A percentile compares a stretch with the other conserved stretches of the same genome.
phyloP scores from a whole-genome alignment of 2,888 invertebrate genomes.

The Oegoconia quadripuncta region DNA sequence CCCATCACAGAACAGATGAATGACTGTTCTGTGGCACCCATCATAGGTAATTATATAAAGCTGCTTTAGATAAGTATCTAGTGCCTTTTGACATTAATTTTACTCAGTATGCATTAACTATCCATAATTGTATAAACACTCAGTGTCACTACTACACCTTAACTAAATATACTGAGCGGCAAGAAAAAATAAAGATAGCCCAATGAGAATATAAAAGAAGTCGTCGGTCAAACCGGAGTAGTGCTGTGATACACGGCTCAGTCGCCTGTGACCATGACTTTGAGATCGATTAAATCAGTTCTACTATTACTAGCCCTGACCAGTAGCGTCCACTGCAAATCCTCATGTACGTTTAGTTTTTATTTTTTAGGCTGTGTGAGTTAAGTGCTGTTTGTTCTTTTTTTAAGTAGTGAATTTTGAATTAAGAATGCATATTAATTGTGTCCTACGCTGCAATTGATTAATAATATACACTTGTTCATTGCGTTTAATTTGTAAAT shows the following conservation, averaged over 20 bases:
- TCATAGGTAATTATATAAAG: too few relatives aligned
- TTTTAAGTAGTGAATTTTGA: too few relatives aligned
- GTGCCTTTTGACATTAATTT: too few relatives aligned
- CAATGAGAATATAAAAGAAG: constrained; percentile 40
- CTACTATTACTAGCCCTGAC: constrained; percentile 47
- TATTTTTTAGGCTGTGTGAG: constrained; percentile 3
- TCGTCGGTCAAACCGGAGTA: constrained; percentile 35
- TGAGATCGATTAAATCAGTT: constrained; percentile 40
- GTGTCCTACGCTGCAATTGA: too few relatives aligned
- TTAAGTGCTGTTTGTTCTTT: not conserved
- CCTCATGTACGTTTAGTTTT: constrained; percentile 52
- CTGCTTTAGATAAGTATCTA: too few relatives aligned
- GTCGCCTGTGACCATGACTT: constrained; percentile 66
- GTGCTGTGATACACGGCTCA: constrained; percentile 50
- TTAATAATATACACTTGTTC: too few relatives aligned
- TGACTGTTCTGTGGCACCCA: too few relatives aligned
- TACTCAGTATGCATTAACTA: too few relatives aligned
- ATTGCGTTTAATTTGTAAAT: too few relatives aligned
- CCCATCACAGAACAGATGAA: too few relatives aligned
- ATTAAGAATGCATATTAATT: too few relatives aligned
- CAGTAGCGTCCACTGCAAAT: constrained; percentile 54
- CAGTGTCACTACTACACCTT: not conserved
- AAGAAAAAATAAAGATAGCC: constrained; percentile 27
- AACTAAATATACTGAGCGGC: constrained; percentile 7
- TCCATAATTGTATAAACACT: too few relatives aligned